Evolutionary conservation across 2,888 invertebrate species (phyloP), one percentile per base, ranked within the genome.

Genomic region (Pediacus dermestoides): DNA sequence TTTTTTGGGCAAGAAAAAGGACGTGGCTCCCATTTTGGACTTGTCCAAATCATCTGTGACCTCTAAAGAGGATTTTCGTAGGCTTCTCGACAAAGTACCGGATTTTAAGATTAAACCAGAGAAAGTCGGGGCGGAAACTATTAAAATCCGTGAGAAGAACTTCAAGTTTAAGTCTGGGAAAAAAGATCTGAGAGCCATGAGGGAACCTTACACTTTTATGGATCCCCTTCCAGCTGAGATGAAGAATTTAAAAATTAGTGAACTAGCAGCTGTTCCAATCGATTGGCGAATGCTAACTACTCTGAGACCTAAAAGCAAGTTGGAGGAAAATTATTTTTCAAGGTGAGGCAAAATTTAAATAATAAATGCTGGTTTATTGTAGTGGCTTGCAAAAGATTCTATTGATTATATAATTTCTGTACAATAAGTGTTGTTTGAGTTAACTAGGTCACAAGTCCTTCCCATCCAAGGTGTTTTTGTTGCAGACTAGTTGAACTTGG

Each of bases 281-380:
- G 89, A 90, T 63, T 93, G 92, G 92, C 81, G 86, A 66, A 92
- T 93, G 92, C 73, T 93, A 38, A 92, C 92, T 8, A 83, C 87
- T n/a, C 67, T 87, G 15, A 74, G 91, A 53, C 92, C 92, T 1
- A 89, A 89, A 66, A 77, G 78, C 16, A 87, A 87, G 58, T 68
- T 80, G 13, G 92, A 93, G 56, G 91, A 92, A 69, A 88, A 89
- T 60, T 88, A 86, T 71, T 92, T 88, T 63, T 87, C 88, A 47
- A 80, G 83, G 82, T 81, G 63, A 49, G 32, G 22, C 8, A 13
- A 25, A 15, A 23, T 23, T 23, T 23, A n/a, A n/a, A n/a, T n/a
- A n/a, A n/a, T n/a, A n/a, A n/a, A n/a, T n/a, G n/a, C n/a, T n/a
- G n/a, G n/a, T n/a, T n/a, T n/a, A n/a, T n/a, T n/a, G n/a, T n/a